Evolutionary conservation across 2,113 vertebrate species (phyloP).

Genomic region (Corydoras maculifer): DNA sequence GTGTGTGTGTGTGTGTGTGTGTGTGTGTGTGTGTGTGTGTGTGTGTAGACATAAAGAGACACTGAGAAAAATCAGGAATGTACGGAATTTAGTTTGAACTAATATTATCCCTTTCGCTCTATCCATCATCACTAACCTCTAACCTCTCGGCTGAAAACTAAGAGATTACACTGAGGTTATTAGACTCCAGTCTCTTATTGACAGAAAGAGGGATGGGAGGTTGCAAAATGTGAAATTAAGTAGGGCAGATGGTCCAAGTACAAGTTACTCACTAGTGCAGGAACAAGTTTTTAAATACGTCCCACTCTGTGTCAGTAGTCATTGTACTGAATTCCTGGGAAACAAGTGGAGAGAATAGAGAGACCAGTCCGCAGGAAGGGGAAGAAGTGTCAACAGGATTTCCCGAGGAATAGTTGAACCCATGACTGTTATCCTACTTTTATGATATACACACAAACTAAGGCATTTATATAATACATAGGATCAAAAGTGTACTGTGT

Average conservation of each 20-base stretch:
- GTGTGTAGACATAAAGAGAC: too few relatives aligned
- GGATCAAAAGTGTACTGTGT: too few relatives aligned
- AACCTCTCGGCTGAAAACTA: neutral
- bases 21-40: neutral
- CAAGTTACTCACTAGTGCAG: neutral
- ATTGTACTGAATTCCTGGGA: neutral
- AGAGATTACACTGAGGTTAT: neutral
- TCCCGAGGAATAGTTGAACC: slow-evolving; percentile 28
- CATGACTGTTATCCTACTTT: slow-evolving; percentile 17
- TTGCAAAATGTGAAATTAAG: neutral
- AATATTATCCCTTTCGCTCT: neutral
- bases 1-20: too few relatives aligned
- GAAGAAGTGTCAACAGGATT: slow-evolving; percentile 24
- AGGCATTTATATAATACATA: neutral
- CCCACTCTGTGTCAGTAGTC: neutral
- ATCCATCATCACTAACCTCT: neutral
- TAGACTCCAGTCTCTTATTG: neutral
- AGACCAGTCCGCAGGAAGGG: slow-evolving; percentile 18
- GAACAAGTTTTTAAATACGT: too few relatives aligned
- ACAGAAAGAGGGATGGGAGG: neutral
- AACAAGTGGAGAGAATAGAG: slow-evolving; percentile 2
- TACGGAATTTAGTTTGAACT: neutral
- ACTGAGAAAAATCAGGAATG: neutral
- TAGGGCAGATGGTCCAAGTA: neutral
- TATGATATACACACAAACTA: neutral